These are phyloP conservation scores for Erpobdella octoculata DNA, from an alignment of 2,888 invertebrate species.

Conservation along the genomic window DNA sequence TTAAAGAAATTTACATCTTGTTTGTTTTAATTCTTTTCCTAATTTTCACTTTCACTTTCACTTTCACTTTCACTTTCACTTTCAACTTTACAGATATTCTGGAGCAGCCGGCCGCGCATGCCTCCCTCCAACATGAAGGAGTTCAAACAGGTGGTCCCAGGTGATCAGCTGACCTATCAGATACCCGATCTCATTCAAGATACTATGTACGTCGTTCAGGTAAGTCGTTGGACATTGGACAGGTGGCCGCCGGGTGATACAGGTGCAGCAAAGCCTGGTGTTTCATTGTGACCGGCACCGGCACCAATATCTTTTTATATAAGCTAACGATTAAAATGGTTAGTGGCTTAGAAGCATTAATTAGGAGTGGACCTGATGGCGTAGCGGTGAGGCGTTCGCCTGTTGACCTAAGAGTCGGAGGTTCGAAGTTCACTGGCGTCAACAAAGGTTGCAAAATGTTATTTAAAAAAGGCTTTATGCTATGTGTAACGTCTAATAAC, in stretches of 20 bases:
- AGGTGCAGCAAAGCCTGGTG: no score
- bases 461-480: no score
- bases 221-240: slow-evolving; percentile 32
- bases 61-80: neutral
- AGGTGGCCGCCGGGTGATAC: neutral
- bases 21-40: neutral
- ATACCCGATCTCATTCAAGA: slow-evolving; percentile 43
- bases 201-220: slow-evolving; percentile 46
- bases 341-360: no score
- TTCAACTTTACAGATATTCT: slow-evolving; percentile 37
- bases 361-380: no score
- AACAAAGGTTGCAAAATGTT: no score
- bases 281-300: no score
- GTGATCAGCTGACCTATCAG: slow-evolving; percentile 39
- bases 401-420: no score
- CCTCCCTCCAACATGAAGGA: slow-evolving; percentile 39
- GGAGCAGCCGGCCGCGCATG: slow-evolving; percentile 40
- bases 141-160: slow-evolving; percentile 39
- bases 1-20: neutral
- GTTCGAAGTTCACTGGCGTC: no score
- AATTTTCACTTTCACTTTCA: neutral
- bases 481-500: no score
- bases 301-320: no score
- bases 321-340: no score
- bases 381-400: no score